These are phyloP conservation scores for Sphaeridia pumilis DNA, from an alignment of 2,888 invertebrate genomes.

Conservation along the genomic window DNA sequence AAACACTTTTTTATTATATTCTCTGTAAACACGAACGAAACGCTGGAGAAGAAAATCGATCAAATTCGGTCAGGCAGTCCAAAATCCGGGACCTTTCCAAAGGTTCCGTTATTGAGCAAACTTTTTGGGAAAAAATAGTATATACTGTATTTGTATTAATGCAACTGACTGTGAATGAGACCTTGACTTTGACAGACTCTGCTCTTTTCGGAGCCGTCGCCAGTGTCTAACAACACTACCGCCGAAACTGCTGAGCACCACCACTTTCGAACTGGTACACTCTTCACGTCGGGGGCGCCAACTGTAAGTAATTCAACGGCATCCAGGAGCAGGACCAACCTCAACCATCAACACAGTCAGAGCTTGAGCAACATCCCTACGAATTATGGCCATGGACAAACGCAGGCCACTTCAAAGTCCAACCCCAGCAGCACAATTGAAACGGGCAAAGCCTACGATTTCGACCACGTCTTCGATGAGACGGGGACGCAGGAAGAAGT, in stretches of 20 bases:
- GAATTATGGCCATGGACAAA: neutral
- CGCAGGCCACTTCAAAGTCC: conserved; percentile 42
- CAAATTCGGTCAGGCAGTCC: too few relatives aligned
- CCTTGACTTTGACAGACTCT: conserved; percentile 20
- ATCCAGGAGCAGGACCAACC: neutral
- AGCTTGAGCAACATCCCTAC: conserved; percentile 3
- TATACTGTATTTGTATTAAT: too few relatives aligned
- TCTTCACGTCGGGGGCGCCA: neutral
- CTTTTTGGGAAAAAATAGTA: too few relatives aligned
- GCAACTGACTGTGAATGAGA: too few relatives aligned
- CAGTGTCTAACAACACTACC: conserved; percentile 20
- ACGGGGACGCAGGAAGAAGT: conserved; percentile 68
- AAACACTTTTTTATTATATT: too few relatives aligned
- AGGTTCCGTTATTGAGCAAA: too few relatives aligned
- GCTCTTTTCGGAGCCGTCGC: conserved; percentile 26
- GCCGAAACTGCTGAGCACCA: conserved; percentile 27
- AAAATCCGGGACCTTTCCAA: too few relatives aligned
- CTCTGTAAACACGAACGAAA: too few relatives aligned
- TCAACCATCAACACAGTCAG: conserved; percentile 13
- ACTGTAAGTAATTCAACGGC: neutral
- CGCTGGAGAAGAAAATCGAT: too few relatives aligned
- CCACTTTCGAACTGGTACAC: conserved; percentile 12
- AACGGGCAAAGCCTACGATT: conserved; percentile 68
- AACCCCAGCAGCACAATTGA: conserved; percentile 54
- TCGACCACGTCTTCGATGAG: conserved; percentile 81